Conservation (phyloP, 1,140 invertebrate genomes). For the Epicauta chinensis region DNA sequence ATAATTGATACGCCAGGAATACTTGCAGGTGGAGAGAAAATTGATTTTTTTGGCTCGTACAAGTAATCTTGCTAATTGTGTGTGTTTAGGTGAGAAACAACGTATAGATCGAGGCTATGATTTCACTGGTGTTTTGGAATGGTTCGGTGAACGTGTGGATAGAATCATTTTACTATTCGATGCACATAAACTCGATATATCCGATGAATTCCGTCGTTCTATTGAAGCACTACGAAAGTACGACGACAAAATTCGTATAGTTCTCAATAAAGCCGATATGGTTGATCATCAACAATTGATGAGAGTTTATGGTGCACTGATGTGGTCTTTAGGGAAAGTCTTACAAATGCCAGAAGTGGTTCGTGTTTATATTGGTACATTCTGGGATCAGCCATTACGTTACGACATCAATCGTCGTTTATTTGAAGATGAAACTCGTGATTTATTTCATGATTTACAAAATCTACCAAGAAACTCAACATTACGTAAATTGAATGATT, state of each 20-base stretch:
- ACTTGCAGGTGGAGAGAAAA: slow-evolving; percentile 54
- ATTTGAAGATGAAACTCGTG: slow-evolving; percentile 71
- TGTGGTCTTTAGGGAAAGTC: slow-evolving; percentile 75
- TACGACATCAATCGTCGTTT: slow-evolving; percentile 56
- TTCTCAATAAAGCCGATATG: slow-evolving; percentile 71
- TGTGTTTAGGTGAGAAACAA: slow-evolving; percentile 61
- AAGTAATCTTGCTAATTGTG: no score
- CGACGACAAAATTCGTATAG: slow-evolving; percentile 66
- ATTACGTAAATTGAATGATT: slow-evolving; percentile 23
- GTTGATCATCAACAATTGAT: slow-evolving; percentile 69
- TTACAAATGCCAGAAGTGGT: slow-evolving; percentile 73
- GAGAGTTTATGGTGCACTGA: slow-evolving; percentile 69
- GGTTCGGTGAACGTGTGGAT: slow-evolving; percentile 70
- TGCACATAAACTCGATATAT: slow-evolving; percentile 71
- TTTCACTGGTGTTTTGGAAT: slow-evolving; percentile 65
- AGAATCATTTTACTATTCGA: slow-evolving; percentile 69
- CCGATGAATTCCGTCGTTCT: slow-evolving; percentile 60
- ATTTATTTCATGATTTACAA: slow-evolving; percentile 69
- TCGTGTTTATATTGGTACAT: slow-evolving; percentile 73
- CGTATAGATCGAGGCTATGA: slow-evolving; percentile 73
- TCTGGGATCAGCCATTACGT: slow-evolving; percentile 70
- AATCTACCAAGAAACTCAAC: slow-evolving; percentile 69
- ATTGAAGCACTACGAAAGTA: slow-evolving; percentile 61
- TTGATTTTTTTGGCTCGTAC: no score
- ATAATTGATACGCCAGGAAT: slow-evolving; percentile 75